Evolutionary conservation across 2,888 invertebrate genomes (phyloP).

Genomic region (Sipha maydis): DNA sequence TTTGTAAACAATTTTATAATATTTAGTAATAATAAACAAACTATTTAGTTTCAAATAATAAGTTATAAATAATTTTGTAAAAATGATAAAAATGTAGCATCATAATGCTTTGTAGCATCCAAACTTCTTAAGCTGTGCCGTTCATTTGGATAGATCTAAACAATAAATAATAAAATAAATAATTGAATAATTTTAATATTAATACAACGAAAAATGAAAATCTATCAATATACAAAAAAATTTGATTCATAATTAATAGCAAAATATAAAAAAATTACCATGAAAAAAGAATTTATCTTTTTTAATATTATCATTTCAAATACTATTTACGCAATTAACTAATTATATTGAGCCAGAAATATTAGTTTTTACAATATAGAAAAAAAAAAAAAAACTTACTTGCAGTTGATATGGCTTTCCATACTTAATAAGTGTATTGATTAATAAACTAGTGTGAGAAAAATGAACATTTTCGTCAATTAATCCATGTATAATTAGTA

Average conservation of each 20-base stretch:
- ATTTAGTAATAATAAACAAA: conserved; percentile 33
- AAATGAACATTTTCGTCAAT: conserved; percentile 99
- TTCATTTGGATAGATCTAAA: conserved; percentile 96
- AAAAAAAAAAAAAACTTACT: conserved; percentile 67
- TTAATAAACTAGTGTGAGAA: conserved; percentile 90
- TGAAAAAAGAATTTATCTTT: too few relatives aligned
- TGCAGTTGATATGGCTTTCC: conserved; percentile 96
- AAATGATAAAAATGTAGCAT: conserved; percentile 92
- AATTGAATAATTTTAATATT: too few relatives aligned
- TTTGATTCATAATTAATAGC: too few relatives aligned
- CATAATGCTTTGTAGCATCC: conserved; percentile 96
- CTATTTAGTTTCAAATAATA: conserved; percentile 1
- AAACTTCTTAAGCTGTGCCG: conserved; percentile 93
- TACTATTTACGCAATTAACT: too few relatives aligned
- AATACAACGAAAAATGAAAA: too few relatives aligned
- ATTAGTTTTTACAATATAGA: not conserved
- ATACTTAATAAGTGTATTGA: conserved; percentile 88
- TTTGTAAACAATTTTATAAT: conserved; percentile 36
- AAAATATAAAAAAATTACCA: too few relatives aligned
- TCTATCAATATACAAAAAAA: too few relatives aligned
- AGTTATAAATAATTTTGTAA: conserved; percentile 80
- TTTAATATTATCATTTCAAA: too few relatives aligned
- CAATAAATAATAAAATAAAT: conserved; percentile 64
- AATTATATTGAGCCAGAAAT: not conserved
- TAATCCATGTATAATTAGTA: conserved; percentile 95